These are phyloP conservation scores for Labeo catla DNA, from an alignment of 2,113 vertebrate genomes.

Conservation along the genomic window DNA sequence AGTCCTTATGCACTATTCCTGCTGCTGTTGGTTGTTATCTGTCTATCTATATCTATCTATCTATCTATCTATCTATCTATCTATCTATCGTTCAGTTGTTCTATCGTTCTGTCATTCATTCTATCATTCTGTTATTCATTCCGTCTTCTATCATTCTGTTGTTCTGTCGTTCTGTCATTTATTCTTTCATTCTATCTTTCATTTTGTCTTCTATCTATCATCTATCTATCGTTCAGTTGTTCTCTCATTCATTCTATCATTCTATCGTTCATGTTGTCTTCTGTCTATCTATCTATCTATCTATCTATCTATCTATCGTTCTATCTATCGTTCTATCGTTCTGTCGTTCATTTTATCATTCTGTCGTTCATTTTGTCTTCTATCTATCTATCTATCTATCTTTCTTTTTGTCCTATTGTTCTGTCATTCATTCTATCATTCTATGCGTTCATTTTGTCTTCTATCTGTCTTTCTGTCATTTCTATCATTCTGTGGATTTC, in stretches of 20 bases:
- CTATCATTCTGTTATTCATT: not conserved
- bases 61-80: not conserved
- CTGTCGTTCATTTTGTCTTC: not conserved
- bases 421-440: not conserved
- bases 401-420: too few species aligned
- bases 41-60: not conserved
- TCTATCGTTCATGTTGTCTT: too few species aligned
- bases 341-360: too few species aligned
- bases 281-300: too few species aligned
- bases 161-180: not conserved
- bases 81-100: too few species aligned
- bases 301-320: too few species aligned
- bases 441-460: too few species aligned
- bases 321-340: too few species aligned
- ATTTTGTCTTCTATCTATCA: not conserved
- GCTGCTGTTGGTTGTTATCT: not conserved
- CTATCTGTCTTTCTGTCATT: too few species aligned
- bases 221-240: too few species aligned
- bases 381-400: not conserved
- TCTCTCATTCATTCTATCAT: too few species aligned
- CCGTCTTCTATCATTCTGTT: too few species aligned
- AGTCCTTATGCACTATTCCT: not conserved
- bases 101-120: accelerated
- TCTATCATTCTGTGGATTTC: not conserved
- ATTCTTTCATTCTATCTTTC: not conserved